Percentiles rank a stretch among this genome's conserved stretches.
Conservation (phyloP, 2,888 invertebrate species). For the Sinopyrophorus schimmeli region DNA sequence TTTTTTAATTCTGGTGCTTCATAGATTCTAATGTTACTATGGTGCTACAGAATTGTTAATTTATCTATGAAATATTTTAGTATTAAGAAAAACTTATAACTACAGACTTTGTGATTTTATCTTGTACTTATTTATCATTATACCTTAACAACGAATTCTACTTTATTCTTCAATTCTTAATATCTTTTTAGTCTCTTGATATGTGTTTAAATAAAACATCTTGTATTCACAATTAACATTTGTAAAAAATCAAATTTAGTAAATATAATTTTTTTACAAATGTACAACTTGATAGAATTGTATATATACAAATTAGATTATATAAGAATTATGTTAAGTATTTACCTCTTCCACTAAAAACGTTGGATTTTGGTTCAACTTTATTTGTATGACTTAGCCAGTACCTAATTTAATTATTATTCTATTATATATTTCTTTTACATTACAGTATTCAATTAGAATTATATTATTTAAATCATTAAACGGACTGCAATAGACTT, state of each 20-base stretch:
- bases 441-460: slow-evolving; percentile 49
- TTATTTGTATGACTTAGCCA: slow-evolving; percentile 47
- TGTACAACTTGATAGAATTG: slow-evolving; percentile 33
- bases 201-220: no score
- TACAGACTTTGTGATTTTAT: slow-evolving; percentile 45
- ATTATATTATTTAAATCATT: slow-evolving; percentile 37
- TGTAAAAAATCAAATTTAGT: slow-evolving; percentile 15
- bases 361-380: slow-evolving; percentile 41
- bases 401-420: slow-evolving; percentile 47
- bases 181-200: no score
- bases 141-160: slow-evolving; percentile 43
- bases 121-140: slow-evolving; percentile 28
- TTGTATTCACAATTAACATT: no score
- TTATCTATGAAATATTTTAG: slow-evolving; percentile 32
- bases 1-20: slow-evolving; percentile 51
- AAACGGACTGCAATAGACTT: slow-evolving; percentile 35
- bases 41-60: slow-evolving; percentile 52
- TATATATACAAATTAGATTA: slow-evolving; percentile 33
- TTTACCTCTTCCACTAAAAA: slow-evolving; percentile 24
- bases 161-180: slow-evolving; percentile 18
- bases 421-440: slow-evolving; percentile 44
- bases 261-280: slow-evolving; percentile 19
- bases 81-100: no score
- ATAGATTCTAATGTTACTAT: slow-evolving; percentile 49
- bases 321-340: slow-evolving; percentile 33